These are phyloP conservation scores for Phylloscopus trochilus DNA, from an alignment of 2,113 vertebrate genomes.

Conservation along the genomic window DNA sequence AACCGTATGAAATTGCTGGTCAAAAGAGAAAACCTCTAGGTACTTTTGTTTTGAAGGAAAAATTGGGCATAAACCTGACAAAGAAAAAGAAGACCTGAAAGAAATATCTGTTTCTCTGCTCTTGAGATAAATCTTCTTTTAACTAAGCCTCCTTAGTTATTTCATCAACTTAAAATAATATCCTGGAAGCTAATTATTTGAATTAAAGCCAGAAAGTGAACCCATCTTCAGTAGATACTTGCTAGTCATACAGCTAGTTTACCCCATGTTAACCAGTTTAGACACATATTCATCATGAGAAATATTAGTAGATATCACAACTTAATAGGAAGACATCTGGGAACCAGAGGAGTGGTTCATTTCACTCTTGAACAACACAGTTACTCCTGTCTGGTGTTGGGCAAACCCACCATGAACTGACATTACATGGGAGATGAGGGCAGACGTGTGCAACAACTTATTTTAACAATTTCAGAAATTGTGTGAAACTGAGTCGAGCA, in stretches of 20 bases:
- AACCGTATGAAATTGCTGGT: background rate
- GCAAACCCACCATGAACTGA: background rate
- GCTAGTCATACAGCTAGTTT: background rate
- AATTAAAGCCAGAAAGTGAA: background rate
- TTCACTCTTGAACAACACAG: background rate
- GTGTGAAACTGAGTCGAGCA: background rate
- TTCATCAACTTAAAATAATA: background rate
- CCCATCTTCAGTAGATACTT: background rate
- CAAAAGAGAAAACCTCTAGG: background rate
- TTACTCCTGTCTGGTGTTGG: background rate
- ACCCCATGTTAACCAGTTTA: background rate
- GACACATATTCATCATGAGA: accelerated
- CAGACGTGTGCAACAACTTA: background rate
- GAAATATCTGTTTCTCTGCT: background rate
- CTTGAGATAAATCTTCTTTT: background rate
- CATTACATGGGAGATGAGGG: background rate
- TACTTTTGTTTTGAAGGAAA: background rate
- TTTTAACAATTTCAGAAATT: background rate
- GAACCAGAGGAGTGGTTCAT: background rate
- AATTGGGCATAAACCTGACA: background rate
- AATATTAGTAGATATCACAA: background rate
- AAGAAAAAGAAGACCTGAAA: background rate
- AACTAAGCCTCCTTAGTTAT: background rate
- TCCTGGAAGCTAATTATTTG: background rate
- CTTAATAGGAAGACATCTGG: background rate